Base-by-base conservation (phyloP, 2,797 vertebrate species). In the Sebastes hubbsi region DNA sequence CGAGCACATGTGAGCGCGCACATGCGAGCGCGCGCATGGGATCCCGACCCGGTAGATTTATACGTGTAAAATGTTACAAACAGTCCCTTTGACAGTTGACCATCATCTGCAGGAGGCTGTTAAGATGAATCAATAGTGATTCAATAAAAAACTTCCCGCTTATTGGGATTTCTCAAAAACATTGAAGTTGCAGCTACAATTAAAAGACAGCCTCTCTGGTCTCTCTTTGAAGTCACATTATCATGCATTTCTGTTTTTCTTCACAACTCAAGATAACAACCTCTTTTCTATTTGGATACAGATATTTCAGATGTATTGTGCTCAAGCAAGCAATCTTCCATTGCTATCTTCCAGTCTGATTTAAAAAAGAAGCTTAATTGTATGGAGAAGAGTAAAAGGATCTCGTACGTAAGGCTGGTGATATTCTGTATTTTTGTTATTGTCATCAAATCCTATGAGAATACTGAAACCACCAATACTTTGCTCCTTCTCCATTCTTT, bases 271-370 rank as follows among this genome's bases (percentile, higher is more conserved):
- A n/a, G 34, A 60, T 49, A 38, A 75, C 27, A 55, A 62, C 34
- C 63, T 52, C 32, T 22, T 67, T 5, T 79, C 25, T 32, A 24
- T 74, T 36, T 32, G 14, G 24, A 77, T 79, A 36, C 27, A 54
- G 54, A 77, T 73, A 34, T 30, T 59, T 65, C 22, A 60, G 69
- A 77, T 75, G 54, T 62, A 56, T 52, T 64, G 6, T 68, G 34
- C 25, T 56, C 30, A 42, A 74, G 56, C 12, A 80, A 74, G 55
- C 27, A 59, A 62, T 75, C 76, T 54, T 32, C n/a, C 13, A 29
- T 8, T 9, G 49, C 36, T 38, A 38, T 38, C 36, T 38, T 38
- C 36, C 12, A 12, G 49, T 74, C 63, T 72, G 29, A 68, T 49
- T 66, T 61, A 8, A 64, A 69, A 66, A 38, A 38, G 11, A 64